Percentiles rank a stretch among this genome's conserved stretches.
Evolutionary conservation across 1,140 invertebrate species (phyloP).

Genomic region (Mactra quadrangularis): DNA sequence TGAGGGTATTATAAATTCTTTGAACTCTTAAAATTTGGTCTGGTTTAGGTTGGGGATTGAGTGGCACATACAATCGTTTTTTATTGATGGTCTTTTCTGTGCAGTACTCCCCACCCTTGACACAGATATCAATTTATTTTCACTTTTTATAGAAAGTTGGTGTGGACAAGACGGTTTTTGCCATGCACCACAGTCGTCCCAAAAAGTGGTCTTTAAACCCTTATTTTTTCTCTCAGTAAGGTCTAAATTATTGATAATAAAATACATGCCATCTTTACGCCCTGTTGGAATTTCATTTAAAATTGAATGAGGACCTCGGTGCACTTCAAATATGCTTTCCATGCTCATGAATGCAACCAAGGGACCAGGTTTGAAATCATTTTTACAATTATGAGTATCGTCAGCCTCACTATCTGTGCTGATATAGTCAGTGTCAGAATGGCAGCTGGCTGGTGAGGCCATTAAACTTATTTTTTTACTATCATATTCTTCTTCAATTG

Average conservation of each 20-base stretch:
- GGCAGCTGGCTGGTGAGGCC: too few relatives aligned
- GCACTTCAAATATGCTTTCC: too few relatives aligned
- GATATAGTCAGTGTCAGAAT: too few relatives aligned
- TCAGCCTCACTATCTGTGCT: too few relatives aligned
- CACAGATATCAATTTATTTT: neutral
- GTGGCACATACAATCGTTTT: neutral
- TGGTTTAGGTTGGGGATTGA: neutral
- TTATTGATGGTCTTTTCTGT: slow-evolving; percentile 1
- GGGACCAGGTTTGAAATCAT: neutral
- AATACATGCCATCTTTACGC: too few relatives aligned
- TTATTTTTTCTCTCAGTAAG: neutral
- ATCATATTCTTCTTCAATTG: too few relatives aligned
- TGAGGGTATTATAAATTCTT: neutral
- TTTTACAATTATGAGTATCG: neutral
- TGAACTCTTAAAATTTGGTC: neutral
- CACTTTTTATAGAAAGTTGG: neutral
- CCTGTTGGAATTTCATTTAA: slow-evolving; percentile 9
- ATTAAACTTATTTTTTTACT: too few relatives aligned
- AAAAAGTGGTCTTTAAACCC: neutral
- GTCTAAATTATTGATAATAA: too few relatives aligned
- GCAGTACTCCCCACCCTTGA: neutral
- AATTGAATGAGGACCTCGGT: neutral
- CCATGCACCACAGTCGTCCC: slow-evolving; percentile 33
- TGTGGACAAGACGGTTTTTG: neutral
- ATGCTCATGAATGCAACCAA: neutral